These are phyloP conservation scores for Aix galericulata DNA, from an alignment of 2,113 vertebrate genomes.

Conservation along the genomic window DNA sequence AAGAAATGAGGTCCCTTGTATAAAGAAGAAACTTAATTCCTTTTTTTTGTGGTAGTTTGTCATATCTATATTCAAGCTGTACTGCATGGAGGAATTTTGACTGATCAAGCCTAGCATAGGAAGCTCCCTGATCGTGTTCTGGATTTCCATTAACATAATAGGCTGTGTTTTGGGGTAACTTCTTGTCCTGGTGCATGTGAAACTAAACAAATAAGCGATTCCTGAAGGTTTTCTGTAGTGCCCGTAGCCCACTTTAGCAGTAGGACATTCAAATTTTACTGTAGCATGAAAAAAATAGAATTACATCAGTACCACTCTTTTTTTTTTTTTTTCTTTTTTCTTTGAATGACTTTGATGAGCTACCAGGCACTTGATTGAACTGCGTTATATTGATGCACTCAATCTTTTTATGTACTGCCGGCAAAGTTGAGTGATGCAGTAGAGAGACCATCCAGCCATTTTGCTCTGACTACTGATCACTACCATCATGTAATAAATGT, in stretches of 20 bases:
- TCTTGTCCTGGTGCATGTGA: neutral
- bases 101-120: neutral
- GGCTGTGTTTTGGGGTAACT: neutral
- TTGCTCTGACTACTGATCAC: neutral
- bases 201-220: neutral
- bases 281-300: neutral
- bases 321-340: neutral
- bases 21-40: neutral
- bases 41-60: neutral
- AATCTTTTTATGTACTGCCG: neutral
- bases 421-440: rapidly evolving
- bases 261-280: neutral
- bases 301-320: neutral
- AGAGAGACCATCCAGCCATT: neutral
- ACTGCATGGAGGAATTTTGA: neutral
- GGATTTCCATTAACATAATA: neutral
- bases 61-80: neutral
- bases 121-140: neutral
- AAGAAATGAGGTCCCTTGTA: rapidly evolving
- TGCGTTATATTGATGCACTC: neutral
- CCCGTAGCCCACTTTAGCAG: rapidly evolving
- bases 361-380: neutral
- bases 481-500: neutral
- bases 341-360: neutral
- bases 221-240: neutral